Evolutionary conservation across 2,888 invertebrate genomes (phyloP).

Genomic region (Lithophane ornitopus): DNA sequence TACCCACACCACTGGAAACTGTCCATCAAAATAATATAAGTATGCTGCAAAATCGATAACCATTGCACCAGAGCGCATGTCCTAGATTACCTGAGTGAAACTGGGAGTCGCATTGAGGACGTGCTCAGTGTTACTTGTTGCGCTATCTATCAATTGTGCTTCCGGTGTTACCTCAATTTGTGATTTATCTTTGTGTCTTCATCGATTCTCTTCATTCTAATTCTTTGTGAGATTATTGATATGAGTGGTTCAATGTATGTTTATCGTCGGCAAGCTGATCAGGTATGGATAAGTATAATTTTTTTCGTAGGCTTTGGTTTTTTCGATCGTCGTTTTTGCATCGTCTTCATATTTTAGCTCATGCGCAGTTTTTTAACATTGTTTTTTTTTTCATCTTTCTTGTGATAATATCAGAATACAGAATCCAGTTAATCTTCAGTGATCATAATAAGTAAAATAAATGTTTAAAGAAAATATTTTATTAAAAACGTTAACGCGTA

Average conservation of each 20-base stretch:
- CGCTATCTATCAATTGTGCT: conserved; percentile 13
- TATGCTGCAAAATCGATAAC: conserved; percentile 48
- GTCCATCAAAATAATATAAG: conserved; percentile 33
- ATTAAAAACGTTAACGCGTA: not conserved
- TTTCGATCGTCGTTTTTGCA: not conserved
- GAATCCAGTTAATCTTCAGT: not conserved
- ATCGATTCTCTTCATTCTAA: not conserved
- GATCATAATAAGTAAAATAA: not conserved
- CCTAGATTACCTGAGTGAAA: conserved; percentile 42
- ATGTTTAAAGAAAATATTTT: not conserved
- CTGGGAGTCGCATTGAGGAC: conserved; percentile 14
- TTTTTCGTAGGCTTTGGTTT: not conserved
- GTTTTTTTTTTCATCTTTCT: not conserved
- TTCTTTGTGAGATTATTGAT: conserved; percentile 1
- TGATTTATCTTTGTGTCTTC: not conserved
- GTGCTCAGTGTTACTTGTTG: conserved; percentile 49
- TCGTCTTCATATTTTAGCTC: not conserved
- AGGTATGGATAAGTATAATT: conserved; percentile 27
- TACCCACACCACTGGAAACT: not conserved
- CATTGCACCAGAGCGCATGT: conserved; percentile 56
- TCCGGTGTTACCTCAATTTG: not conserved
- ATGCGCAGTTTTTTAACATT: not conserved
- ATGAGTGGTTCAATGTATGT: conserved; percentile 42
- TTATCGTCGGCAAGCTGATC: conserved; percentile 1
- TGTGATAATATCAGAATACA: not conserved